Evolutionary conservation across 2,888 invertebrate species (phyloP).

Genomic region (Opisthograptis luteolata): DNA sequence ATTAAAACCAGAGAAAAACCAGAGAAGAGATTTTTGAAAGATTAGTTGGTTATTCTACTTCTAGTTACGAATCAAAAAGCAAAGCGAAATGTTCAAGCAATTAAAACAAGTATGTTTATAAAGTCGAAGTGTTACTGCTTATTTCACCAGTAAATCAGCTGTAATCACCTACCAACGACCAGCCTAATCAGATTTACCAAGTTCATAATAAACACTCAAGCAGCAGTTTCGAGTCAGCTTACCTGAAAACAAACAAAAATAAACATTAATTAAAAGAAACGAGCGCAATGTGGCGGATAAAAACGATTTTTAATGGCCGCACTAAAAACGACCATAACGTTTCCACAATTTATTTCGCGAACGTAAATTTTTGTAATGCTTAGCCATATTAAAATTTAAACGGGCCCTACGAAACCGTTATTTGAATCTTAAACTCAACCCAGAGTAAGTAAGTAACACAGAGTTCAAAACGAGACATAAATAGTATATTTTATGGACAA

Average conservation of each 20-base stretch:
- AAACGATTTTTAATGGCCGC: slow-evolving; percentile 39
- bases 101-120: background rate
- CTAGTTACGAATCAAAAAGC: slow-evolving; percentile 2
- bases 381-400: slow-evolving; percentile 15
- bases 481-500: background rate
- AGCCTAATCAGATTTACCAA: slow-evolving; percentile 34
- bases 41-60: too few species aligned
- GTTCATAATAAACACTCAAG: slow-evolving; percentile 28
- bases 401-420: slow-evolving; percentile 21
- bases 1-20: too few species aligned
- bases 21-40: too few species aligned
- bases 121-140: background rate
- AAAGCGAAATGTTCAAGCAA: slow-evolving; percentile 3
- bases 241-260: slow-evolving; percentile 44
- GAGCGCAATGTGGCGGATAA: slow-evolving; percentile 36
- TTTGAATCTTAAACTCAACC: background rate
- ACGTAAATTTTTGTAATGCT: slow-evolving; percentile 21
- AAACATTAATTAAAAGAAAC: slow-evolving; percentile 44
- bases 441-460: background rate
- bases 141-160: slow-evolving; percentile 3
- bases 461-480: background rate
- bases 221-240: slow-evolving; percentile 30
- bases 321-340: slow-evolving; percentile 27
- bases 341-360: slow-evolving; percentile 29
- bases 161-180: slow-evolving; percentile 1